Evolutionary conservation across 2,888 invertebrate genomes (phyloP).

Genomic region (Phyto melanocephala): DNA sequence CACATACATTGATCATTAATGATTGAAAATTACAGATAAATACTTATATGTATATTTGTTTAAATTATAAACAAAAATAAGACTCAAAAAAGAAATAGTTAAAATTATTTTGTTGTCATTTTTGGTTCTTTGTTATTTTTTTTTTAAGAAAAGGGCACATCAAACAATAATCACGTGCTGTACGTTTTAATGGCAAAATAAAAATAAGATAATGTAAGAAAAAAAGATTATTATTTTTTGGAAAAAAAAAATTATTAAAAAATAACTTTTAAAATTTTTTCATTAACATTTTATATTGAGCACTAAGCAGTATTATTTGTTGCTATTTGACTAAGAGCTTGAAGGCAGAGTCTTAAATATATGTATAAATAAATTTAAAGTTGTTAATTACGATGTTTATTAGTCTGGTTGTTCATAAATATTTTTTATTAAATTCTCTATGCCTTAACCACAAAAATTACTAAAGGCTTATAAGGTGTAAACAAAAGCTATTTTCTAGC

Average conservation of each 20-base stretch:
- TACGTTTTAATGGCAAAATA: constrained; percentile 50
- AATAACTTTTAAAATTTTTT: constrained; percentile 31
- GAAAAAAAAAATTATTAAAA: constrained; percentile 32
- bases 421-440: too few relatives aligned
- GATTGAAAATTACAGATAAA: constrained; percentile 61
- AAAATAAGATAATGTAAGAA: background rate
- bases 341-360: constrained; percentile 8
- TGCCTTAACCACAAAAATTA: too few relatives aligned
- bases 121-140: background rate
- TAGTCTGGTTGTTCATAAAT: too few relatives aligned
- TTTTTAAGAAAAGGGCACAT: constrained; percentile 29
- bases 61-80: background rate
- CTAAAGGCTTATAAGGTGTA: too few relatives aligned
- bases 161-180: constrained; percentile 62
- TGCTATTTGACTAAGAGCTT: background rate
- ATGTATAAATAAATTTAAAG: too few relatives aligned
- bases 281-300: constrained; percentile 6
- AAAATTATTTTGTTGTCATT: background rate
- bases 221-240: constrained; percentile 13
- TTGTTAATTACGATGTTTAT: too few relatives aligned
- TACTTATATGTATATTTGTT: constrained; percentile 15
- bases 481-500: too few relatives aligned
- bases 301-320: background rate
- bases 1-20: constrained; percentile 53
- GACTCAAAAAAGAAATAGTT: background rate